Conservation (phyloP, 1,140 invertebrate genomes). For the Oedothorax gibbosus region DNA sequence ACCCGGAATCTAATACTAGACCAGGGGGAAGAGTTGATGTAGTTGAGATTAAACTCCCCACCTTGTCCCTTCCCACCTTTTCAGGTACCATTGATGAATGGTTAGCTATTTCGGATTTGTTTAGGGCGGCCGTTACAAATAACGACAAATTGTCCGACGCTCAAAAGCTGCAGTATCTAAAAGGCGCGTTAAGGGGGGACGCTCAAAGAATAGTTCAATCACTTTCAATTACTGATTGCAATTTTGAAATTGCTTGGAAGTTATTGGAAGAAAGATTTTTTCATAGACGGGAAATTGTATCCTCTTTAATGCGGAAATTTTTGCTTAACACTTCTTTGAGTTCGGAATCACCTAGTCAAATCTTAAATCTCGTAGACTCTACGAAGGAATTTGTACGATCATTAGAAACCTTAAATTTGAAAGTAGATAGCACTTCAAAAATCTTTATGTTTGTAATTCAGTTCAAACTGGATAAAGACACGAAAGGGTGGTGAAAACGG, state of each 20-base stretch:
- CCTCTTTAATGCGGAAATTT: background rate
- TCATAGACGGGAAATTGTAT: background rate
- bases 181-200: background rate
- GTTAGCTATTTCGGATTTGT: slow-evolving; percentile 6
- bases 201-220: background rate
- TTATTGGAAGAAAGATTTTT: background rate
- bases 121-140: background rate
- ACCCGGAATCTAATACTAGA: background rate
- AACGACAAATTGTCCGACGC: slow-evolving; percentile 1
- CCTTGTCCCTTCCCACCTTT: background rate
- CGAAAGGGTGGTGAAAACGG: too few species aligned
- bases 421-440: background rate
- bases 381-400: background rate
- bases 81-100: background rate
- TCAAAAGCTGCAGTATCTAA: background rate
- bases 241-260: slow-evolving; percentile 13
- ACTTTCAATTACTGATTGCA: background rate
- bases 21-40: background rate
- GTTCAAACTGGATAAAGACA: too few species aligned
- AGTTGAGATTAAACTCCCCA: background rate
- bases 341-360: background rate
- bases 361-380: slow-evolving; percentile 1
- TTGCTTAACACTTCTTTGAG: background rate
- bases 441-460: too few species aligned
- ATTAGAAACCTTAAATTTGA: background rate